Base-by-base conservation (phyloP, 2,797 vertebrate genomes). In the Erithacus rubecula region DNA sequence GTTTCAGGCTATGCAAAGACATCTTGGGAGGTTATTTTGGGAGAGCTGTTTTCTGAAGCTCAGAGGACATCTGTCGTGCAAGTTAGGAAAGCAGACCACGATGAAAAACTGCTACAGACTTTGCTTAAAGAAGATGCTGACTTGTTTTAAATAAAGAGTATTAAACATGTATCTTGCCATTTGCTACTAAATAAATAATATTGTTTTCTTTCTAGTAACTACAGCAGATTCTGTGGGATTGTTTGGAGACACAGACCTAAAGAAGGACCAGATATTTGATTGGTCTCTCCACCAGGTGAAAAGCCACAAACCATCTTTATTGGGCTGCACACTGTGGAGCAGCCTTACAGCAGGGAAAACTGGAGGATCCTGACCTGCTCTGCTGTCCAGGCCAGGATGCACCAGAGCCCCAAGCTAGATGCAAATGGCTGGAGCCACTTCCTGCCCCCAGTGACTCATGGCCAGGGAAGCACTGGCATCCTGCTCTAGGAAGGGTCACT, bases 401-500 rank as follows among this genome's bases (percentile, higher is more conserved):
- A 89, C 41, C 15, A 44, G 41, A 86, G 84, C 84, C 76, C 84
- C 69, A 36, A 58, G 52, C 74, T 56, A 79, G 69, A 63, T 88
- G 87, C 37, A 90, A 91, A 92, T 88, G 76, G 19, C 21, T 47
- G 29, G 52, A 89, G 34, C 85, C 70, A 82, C 37, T 90, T 96
- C 94, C 94, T 6, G 1, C 32, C 36, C 34, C 23, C 3, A 1
- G 72, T 96, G 95, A 95, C 63, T 97, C 96, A 93, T 0, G 24
- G 22, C 56, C 67, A 72, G 91, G 44, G 87, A 94, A 96, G 95
- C 58, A 0, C 47, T 27, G 80, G 83, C 74, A 96, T 95, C 87
- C 70, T 90, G 80, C 59, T 84, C 55, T 27, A n/a, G 72, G 72
- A 90, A 94, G 83, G 93, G 89, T 91, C 89, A 88, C n/a, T 76